phyloP scores from a whole-genome alignment of 2,113 vertebrate species.

The Charadrius vociferus region DNA sequence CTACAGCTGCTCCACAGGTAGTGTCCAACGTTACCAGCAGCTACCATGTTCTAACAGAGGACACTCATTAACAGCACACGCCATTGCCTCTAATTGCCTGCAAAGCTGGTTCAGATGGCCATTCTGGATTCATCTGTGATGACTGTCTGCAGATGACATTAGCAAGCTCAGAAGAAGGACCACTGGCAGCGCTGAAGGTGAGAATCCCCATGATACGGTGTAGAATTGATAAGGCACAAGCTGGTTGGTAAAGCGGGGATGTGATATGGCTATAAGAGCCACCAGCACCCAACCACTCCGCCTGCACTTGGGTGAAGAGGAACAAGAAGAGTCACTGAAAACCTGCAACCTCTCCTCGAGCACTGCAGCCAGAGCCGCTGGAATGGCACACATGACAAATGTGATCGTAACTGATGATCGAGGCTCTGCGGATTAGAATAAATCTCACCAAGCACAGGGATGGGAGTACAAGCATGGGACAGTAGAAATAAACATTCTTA shows the following conservation, averaged over 20 bases:
- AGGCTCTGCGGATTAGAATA: neutral
- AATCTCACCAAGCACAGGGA: neutral
- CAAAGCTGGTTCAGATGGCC: neutral
- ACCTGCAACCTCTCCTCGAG: neutral
- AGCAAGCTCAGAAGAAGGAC: neutral
- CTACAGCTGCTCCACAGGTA: no score
- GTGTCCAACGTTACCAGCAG: neutral
- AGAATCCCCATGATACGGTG: neutral
- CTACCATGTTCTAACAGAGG: accelerated
- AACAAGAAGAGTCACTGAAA: neutral
- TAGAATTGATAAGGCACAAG: accelerated
- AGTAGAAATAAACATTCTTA: neutral
- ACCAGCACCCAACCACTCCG: neutral
- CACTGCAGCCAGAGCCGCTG: neutral
- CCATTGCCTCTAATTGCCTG: neutral
- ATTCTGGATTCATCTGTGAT: neutral
- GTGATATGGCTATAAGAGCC: accelerated
- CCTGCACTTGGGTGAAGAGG: neutral
- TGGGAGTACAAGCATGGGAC: neutral
- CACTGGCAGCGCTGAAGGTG: neutral
- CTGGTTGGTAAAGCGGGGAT: neutral
- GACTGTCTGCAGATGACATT: neutral
- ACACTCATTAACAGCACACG: neutral
- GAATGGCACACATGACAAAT: neutral
- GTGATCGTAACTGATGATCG: accelerated